Evolutionary conservation across 2,888 invertebrate species (phyloP).

Genomic region (Polydrusus tereticollis): DNA sequence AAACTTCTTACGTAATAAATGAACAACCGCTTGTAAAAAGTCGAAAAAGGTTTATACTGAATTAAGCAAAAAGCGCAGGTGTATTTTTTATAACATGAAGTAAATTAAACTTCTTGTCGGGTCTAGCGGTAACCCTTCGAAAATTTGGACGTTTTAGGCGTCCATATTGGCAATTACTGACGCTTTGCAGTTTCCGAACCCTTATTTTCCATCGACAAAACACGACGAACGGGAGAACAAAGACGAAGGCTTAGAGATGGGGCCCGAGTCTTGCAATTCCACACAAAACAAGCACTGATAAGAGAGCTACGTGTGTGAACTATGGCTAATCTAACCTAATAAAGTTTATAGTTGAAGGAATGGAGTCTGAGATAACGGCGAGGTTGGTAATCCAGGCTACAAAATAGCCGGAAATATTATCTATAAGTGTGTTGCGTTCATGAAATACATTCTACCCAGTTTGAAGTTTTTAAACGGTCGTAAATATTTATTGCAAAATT

Average conservation of each 20-base stretch:
- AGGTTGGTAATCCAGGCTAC: conserved; percentile 65
- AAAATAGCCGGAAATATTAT: background rate
- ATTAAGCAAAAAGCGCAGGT: background rate
- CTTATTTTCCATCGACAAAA: conserved; percentile 30
- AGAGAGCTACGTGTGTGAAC: conserved; percentile 68
- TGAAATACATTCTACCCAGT: background rate
- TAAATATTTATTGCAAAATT: no score
- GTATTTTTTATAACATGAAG: background rate
- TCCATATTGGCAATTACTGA: conserved; percentile 18
- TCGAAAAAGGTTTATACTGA: background rate
- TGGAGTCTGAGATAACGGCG: conserved; percentile 67
- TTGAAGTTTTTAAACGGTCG: no score
- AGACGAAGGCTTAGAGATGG: conserved; percentile 41
- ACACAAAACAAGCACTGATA: conserved; percentile 65
- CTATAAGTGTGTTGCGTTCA: background rate
- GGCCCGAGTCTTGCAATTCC: conserved; percentile 40
- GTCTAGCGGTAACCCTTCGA: background rate
- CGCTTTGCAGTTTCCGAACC: conserved; percentile 18
- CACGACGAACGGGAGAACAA: conserved; percentile 36
- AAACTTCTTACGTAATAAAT: no score
- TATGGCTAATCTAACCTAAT: conserved; percentile 69
- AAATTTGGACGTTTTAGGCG: conserved; percentile 8
- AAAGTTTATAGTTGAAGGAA: conserved; percentile 69
- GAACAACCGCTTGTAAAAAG: no score
- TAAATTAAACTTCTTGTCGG: background rate